Conservation (phyloP, 2,888 invertebrate genomes). For the Synergus umbraculus region DNA sequence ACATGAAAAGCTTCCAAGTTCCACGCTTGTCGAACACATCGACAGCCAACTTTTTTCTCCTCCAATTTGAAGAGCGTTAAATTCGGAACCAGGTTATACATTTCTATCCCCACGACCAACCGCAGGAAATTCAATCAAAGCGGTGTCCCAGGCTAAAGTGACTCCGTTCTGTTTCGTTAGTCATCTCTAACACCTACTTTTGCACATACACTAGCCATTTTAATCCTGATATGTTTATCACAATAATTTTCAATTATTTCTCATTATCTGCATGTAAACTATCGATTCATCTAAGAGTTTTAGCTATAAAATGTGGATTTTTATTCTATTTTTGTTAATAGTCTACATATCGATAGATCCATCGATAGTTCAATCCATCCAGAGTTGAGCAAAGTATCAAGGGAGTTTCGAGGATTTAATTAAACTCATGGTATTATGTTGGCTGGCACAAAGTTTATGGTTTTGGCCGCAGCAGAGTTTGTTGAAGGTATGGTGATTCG, state of each 20-base stretch:
- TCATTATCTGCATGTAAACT: not conserved
- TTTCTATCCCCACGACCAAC: constrained; percentile 18
- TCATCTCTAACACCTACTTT: not conserved
- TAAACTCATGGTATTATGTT: constrained; percentile 8
- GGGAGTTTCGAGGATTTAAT: constrained; percentile 24
- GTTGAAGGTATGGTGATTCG: constrained; percentile 39
- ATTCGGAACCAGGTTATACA: constrained; percentile 20
- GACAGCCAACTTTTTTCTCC: constrained; percentile 9
- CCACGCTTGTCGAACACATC: constrained; percentile 8
- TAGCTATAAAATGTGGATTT: too few species aligned
- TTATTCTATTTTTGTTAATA: too few species aligned
- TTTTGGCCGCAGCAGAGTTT: constrained; percentile 28
- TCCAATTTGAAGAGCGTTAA: constrained; percentile 11
- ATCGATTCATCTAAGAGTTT: not conserved
- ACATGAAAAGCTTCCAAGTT: constrained; percentile 31
- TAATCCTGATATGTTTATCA: not conserved
- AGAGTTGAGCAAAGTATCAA: not conserved
- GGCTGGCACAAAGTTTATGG: constrained; percentile 2
- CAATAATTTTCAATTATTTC: not conserved
- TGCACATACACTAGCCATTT: not conserved
- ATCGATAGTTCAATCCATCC: not conserved
- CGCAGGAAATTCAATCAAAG: constrained; percentile 34
- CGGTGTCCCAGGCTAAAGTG: constrained; percentile 3
- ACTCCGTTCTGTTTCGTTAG: constrained; percentile 16
- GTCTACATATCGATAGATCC: not conserved